phyloP scores from a whole-genome alignment of 2,113 vertebrate species.

The Prinia subflava region DNA sequence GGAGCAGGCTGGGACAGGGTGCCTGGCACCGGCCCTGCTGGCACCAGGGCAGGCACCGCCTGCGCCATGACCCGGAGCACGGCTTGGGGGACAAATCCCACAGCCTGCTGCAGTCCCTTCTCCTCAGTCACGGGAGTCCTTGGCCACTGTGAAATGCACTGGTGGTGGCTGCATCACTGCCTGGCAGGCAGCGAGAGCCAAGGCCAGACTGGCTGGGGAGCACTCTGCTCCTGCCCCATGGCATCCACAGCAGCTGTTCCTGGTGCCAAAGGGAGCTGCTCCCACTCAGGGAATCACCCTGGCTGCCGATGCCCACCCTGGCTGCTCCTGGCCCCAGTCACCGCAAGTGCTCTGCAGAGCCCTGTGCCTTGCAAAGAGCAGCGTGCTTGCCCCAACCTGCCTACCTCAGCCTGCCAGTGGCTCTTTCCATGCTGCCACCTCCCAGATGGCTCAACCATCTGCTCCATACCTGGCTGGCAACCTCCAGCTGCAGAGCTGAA shows the following conservation, averaged over 20 bases:
- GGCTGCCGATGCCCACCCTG: neutral
- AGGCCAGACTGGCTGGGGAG: neutral
- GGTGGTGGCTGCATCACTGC: neutral
- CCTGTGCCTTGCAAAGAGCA: neutral
- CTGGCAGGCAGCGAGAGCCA: neutral
- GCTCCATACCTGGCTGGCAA: neutral
- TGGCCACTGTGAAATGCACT: neutral
- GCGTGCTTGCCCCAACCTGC: neutral
- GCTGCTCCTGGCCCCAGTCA: neutral
- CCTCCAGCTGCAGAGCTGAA: neutral
- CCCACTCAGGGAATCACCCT: neutral
- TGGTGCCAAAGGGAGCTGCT: neutral
- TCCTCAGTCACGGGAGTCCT: neutral
- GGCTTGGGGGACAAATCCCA: neutral
- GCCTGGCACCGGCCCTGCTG: fast-evolving
- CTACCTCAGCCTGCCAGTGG: neutral
- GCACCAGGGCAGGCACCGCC: too few species aligned
- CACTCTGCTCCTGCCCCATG: neutral
- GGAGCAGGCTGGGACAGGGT: neutral
- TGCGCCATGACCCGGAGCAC: fast-evolving
- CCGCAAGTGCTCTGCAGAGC: neutral
- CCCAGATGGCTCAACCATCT: neutral
- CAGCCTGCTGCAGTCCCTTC: neutral
- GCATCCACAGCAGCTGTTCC: neutral
- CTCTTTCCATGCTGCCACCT: neutral